Percentiles rank a stretch among this genome's conserved stretches.
Conservation (phyloP, 2,113 vertebrate genomes). For the Oceanites oceanicus region DNA sequence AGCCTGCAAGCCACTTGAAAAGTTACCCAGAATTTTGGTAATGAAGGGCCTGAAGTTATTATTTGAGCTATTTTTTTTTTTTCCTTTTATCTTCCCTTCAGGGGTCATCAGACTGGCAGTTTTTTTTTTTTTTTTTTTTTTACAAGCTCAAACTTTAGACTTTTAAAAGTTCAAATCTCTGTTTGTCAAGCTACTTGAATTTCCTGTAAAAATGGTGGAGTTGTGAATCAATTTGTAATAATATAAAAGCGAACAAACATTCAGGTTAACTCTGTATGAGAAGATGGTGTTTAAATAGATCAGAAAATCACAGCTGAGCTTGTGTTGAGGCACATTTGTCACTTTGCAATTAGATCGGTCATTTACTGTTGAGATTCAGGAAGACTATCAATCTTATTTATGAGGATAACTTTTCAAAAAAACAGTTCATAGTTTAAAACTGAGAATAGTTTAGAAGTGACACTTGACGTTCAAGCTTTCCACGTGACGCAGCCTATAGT, state of each 20-base stretch:
- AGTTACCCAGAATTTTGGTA: conserved; percentile 50
- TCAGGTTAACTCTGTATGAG: background rate
- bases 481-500: background rate
- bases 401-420: background rate
- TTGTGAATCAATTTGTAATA: background rate
- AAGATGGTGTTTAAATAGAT: background rate
- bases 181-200: background rate
- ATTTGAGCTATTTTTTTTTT: background rate
- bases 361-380: background rate
- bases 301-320: background rate
- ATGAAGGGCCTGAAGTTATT: conserved; percentile 64
- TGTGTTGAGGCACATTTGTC: background rate
- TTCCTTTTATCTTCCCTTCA: conserved; percentile 30
- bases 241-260: background rate
- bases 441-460: rapidly evolving
- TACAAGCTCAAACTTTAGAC: background rate
- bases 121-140: background rate
- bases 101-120: conserved; percentile 43
- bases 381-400: background rate
- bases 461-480: background rate
- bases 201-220: background rate
- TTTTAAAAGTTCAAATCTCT: background rate
- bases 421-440: background rate
- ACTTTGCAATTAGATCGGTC: background rate
- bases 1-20: conserved; percentile 50